Evolutionary conservation across 35 echinoderm and acorn worm species (phyloP).

Genomic region (Holothuria glaberrima): DNA sequence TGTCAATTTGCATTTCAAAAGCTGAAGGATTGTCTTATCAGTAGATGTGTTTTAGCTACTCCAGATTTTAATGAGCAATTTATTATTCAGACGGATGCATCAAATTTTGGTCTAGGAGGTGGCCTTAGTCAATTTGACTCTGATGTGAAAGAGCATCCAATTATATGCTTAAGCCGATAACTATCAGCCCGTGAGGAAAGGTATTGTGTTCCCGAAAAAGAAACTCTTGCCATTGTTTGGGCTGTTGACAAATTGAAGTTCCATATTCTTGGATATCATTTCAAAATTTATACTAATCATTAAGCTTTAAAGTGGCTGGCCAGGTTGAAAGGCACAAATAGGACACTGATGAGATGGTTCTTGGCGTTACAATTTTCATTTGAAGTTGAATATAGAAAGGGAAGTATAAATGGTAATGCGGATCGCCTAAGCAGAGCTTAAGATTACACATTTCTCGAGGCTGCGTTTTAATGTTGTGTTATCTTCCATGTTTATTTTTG

Average conservation of each 20-base stretch:
- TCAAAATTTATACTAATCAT: conserved; percentile 16
- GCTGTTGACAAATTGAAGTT: conserved; percentile 27
- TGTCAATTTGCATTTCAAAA: conserved; percentile 35
- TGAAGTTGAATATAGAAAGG: too few relatives aligned
- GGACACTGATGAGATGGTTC: too few relatives aligned
- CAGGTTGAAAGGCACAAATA: conserved; percentile 13
- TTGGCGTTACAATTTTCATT: too few relatives aligned
- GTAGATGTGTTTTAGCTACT: neutral
- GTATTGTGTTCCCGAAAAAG: neutral
- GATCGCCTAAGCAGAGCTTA: too few relatives aligned
- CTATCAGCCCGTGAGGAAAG: conserved; percentile 7
- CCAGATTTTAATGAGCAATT: conserved; percentile 27
- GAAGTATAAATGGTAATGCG: too few relatives aligned
- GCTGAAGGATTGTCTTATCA: conserved; percentile 23
- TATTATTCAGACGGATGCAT: conserved; percentile 51
- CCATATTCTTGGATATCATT: conserved; percentile 33
- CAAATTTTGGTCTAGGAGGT: conserved; percentile 15
- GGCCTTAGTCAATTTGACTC: conserved; percentile 29
- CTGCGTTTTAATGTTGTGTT: too few relatives aligned
- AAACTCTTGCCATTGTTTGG: conserved; percentile 3
- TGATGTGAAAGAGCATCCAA: conserved; percentile 53
- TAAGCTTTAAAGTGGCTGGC: conserved; percentile 24
- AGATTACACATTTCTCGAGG: too few relatives aligned
- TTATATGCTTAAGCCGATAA: conserved; percentile 13
- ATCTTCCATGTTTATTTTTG: too few relatives aligned